Evolutionary conservation across 2,113 vertebrate genomes (phyloP), one percentile per base, ranked within the genome.

Genomic region (Abramis brama): DNA sequence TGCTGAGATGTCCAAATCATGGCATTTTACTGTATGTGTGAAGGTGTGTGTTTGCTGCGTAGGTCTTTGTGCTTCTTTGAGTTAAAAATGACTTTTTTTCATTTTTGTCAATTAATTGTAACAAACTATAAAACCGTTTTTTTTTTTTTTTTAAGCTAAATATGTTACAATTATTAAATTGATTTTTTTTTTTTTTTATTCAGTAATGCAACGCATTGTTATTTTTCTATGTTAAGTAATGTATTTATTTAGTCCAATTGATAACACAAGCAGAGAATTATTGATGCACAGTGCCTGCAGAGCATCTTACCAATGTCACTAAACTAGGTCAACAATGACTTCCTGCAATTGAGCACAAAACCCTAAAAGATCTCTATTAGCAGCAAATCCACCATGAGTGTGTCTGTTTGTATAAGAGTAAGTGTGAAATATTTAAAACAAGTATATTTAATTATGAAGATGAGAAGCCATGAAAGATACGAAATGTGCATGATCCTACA

Each of bases 271-370:
- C 13, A n/a, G 15, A n/a, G 21, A 60, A 43, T 73, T 23, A n/a
- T 10, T 73, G 36, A 73, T 43, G 21, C 12, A 43, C 33, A 43
- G 39, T 87, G 64, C 12, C 36, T 79, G 59, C 52, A 68, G 8
- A 90, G 88, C 86, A 89, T 89, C 90, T 91, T 88, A 86, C 83
- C 86, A 83, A 33, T 88, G 62, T 68, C 84, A 83, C 77, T 79
- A 89, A 89, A 93, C 88, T 94, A 94, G 94, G 94, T 94, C 94
- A 94, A 85, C 91, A 91, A 88, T 91, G 88, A 93, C 94, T 95
- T 95, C 93, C 95, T 94, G 94, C 89, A 83, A 78, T 43, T 80
- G 66, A 84, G 66, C 62, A 23, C 52, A 45, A 30, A n/a, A 19
- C 36, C 70, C n/a, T 71, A n/a, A 43, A 27, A 62, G 36, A 66